Conservation (phyloP, 2,888 invertebrate genomes). For the Hydrotaea diabolus region DNA sequence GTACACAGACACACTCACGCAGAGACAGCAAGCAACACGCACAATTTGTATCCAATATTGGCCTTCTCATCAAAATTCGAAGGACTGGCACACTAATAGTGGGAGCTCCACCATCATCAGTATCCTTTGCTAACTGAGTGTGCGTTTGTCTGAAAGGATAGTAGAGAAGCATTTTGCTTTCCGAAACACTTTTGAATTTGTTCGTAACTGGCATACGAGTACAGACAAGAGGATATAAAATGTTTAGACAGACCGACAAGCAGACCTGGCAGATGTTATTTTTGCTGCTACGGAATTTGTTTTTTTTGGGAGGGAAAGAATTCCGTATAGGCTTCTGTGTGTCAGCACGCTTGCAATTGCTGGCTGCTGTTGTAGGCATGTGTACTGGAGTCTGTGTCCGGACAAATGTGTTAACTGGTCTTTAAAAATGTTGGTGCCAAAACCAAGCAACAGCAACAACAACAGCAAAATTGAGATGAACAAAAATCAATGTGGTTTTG, state of each 20-base stretch:
- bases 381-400: background rate
- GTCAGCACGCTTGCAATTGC: background rate
- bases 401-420: conserved; percentile 27
- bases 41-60: background rate
- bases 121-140: too few relatives aligned
- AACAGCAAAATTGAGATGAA: background rate
- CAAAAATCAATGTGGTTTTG: conserved; percentile 36
- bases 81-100: background rate
- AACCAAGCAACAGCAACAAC: too few relatives aligned
- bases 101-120: too few relatives aligned
- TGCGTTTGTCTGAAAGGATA: background rate
- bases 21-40: too few relatives aligned
- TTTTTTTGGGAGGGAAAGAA: background rate
- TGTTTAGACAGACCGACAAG: background rate
- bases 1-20: background rate
- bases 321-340: background rate
- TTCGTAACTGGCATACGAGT: background rate
- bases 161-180: background rate
- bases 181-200: background rate
- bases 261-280: background rate
- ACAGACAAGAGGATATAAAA: background rate
- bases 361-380: background rate
- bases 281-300: too few relatives aligned
- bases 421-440: conserved; percentile 23
- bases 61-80: background rate